Evolutionary conservation across 1,140 invertebrate genomes (phyloP).

Genomic region (Rhagoletis zephyria): DNA sequence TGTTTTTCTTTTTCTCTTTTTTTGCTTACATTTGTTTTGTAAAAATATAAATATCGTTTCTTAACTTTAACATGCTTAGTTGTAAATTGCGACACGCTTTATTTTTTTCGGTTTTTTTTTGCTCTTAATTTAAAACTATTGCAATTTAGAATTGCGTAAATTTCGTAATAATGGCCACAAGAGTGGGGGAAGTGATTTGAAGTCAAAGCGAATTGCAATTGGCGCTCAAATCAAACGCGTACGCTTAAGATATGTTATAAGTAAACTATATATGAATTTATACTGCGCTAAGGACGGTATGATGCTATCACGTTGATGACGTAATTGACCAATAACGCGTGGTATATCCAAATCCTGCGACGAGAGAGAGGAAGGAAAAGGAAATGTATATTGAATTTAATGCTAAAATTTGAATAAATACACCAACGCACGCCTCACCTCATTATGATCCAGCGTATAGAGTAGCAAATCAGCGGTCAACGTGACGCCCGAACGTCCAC

Average conservation of each 20-base stretch:
- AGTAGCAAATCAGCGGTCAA: slow-evolving; percentile 85
- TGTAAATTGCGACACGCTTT: slow-evolving; percentile 31
- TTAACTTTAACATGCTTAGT: not conserved
- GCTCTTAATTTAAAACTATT: slow-evolving; percentile 28
- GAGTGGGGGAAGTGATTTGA: not conserved
- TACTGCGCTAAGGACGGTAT: slow-evolving; percentile 91
- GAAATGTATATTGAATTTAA: not conserved
- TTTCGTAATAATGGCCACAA: slow-evolving; percentile 51
- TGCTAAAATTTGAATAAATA: too few species aligned
- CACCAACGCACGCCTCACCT: slow-evolving; percentile 75
- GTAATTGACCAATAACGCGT: slow-evolving; percentile 81
- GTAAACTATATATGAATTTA: slow-evolving; percentile 87
- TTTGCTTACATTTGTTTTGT: slow-evolving; percentile 29
- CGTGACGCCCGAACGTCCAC: slow-evolving; percentile 83
- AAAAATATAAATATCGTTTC: slow-evolving; percentile 47
- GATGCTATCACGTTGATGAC: slow-evolving; percentile 88
- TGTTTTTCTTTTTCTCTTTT: slow-evolving; percentile 6
- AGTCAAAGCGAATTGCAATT: not conserved
- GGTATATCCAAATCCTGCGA: slow-evolving; percentile 84
- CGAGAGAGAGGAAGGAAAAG: slow-evolving; percentile 52
- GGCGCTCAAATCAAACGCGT: slow-evolving; percentile 82
- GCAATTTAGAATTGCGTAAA: slow-evolving; percentile 38
- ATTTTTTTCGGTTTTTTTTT: not conserved
- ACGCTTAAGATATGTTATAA: slow-evolving; percentile 88
- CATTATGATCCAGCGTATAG: slow-evolving; percentile 89